Conservation (phyloP, 1,140 invertebrate genomes). For the Drosophila melanica region DNA sequence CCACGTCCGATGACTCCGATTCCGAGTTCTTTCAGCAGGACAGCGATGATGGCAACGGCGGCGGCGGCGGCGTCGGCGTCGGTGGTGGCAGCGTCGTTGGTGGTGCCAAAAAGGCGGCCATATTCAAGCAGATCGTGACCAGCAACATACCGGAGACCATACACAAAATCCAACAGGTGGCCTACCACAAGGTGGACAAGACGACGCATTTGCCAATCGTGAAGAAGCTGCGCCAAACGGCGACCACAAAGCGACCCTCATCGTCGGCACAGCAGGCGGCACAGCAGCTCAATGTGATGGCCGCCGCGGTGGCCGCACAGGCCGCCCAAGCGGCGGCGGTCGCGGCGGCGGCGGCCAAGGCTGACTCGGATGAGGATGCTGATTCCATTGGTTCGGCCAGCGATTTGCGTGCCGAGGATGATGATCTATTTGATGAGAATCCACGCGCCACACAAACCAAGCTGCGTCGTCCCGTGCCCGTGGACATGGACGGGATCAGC, state of each 20-base stretch:
- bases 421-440: slow-evolving; percentile 85
- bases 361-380: slow-evolving; percentile 84
- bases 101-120: slow-evolving; percentile 66
- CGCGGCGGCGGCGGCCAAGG: slow-evolving; percentile 43
- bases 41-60: slow-evolving; percentile 46
- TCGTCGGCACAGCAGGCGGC: slow-evolving; percentile 77
- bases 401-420: slow-evolving; percentile 88
- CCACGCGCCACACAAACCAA: slow-evolving; percentile 63
- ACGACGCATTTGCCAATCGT: slow-evolving; percentile 83
- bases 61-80: slow-evolving; percentile 33
- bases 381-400: slow-evolving; percentile 91
- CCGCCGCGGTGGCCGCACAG: slow-evolving; percentile 67
- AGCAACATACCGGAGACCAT: slow-evolving; percentile 85
- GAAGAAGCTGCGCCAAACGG: slow-evolving; percentile 79
- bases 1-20: slow-evolving; percentile 87
- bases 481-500: slow-evolving; percentile 87
- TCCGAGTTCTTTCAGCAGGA: slow-evolving; percentile 79
- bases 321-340: slow-evolving; percentile 63
- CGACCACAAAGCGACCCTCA: slow-evolving; percentile 82
- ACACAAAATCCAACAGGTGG: slow-evolving; percentile 83
- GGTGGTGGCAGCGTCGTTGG: slow-evolving; percentile 12
- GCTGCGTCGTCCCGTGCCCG: slow-evolving; percentile 64
- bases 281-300: slow-evolving; percentile 73
- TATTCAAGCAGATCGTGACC: slow-evolving; percentile 85
- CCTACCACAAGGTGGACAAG: slow-evolving; percentile 84